Conservation (phyloP, 2,797 vertebrate genomes). For the Spondyliosoma cantharus region DNA sequence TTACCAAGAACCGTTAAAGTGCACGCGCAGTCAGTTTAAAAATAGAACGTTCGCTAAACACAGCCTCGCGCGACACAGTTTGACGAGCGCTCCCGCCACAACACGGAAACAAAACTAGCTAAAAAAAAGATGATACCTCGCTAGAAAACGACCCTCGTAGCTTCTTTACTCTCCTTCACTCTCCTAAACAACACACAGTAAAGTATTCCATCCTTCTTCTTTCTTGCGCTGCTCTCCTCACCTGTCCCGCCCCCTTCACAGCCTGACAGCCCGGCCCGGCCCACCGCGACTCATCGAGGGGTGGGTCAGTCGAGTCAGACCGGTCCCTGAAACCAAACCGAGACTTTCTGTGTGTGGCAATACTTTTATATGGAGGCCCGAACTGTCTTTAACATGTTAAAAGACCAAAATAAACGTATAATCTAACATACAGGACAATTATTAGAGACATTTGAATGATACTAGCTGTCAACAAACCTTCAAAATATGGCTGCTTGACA, state of each 20-base stretch:
- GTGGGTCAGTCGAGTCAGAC: constrained; percentile 18
- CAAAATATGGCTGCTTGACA: no score
- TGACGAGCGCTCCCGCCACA: no score
- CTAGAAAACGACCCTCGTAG: not conserved
- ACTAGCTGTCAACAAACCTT: no score
- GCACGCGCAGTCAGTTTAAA: constrained; percentile 10
- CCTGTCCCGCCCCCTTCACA: constrained; percentile 53
- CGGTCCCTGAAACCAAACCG: constrained; percentile 20
- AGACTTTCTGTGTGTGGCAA: no score
- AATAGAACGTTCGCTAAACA: not conserved
- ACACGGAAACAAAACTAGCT: not conserved
- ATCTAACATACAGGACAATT: no score
- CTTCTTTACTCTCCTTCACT: not conserved
- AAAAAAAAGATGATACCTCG: not conserved
- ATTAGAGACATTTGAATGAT: no score
- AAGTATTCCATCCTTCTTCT: not conserved
- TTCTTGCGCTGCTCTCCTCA: constrained; percentile 22
- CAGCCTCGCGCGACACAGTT: not conserved
- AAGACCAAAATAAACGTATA: no score
- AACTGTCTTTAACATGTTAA: no score
- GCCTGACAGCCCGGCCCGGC: constrained; percentile 28
- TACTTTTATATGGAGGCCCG: not conserved
- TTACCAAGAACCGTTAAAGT: not conserved
- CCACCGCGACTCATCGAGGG: not conserved
- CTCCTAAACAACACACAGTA: not conserved